phyloP scores from a whole-genome alignment of 2,797 vertebrate species.

The Momotus momota region DNA sequence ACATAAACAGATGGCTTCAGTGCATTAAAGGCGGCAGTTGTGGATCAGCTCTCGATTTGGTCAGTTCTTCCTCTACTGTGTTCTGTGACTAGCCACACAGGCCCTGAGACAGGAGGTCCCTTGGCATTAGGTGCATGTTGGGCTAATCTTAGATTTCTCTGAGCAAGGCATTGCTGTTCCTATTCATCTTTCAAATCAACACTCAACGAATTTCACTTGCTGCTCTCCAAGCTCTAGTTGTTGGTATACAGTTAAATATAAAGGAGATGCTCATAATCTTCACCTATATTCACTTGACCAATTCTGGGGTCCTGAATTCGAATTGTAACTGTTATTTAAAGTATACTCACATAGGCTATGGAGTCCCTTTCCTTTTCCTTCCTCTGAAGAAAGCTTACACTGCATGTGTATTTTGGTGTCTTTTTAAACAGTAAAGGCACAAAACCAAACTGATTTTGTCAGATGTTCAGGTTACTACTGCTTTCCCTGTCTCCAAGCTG shows the following conservation, averaged over 20 bases:
- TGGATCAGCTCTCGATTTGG: background rate
- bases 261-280: background rate
- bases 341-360: background rate
- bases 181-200: background rate
- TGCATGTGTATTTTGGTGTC: background rate
- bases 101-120: background rate
- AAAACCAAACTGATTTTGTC: background rate
- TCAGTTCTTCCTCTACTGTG: background rate
- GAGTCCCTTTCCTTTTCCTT: background rate
- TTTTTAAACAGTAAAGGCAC: background rate
- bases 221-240: background rate
- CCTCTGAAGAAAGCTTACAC: background rate
- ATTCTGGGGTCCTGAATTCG: background rate
- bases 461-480: background rate
- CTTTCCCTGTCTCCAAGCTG: background rate
- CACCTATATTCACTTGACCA: background rate
- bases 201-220: background rate
- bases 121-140: background rate
- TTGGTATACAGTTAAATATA: background rate
- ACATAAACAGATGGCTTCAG: background rate
- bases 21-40: background rate
- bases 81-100: background rate
- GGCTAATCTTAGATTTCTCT: background rate
- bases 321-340: background rate
- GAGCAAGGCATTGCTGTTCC: background rate